Conservation (phyloP, 2,888 invertebrate species). For the Nipponacmea schrenckii region DNA sequence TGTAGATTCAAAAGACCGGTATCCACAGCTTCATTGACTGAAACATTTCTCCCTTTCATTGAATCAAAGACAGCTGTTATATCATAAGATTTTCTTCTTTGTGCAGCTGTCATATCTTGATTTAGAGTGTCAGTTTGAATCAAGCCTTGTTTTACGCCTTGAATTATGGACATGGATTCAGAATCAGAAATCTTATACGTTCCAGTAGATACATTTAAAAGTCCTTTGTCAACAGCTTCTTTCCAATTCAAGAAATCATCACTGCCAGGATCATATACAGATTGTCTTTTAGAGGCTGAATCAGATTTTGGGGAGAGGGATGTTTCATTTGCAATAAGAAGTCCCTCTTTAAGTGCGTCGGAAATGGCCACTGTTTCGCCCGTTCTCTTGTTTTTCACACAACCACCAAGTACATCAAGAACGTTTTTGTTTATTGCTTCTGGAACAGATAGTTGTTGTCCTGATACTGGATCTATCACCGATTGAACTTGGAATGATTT, state of each 20-base stretch:
- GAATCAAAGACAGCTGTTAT: conserved; percentile 36
- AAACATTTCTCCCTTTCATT: conserved; percentile 29
- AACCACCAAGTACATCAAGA: conserved; percentile 73
- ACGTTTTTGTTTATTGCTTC: conserved; percentile 76
- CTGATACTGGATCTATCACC: conserved; percentile 82
- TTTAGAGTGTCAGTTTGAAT: conserved; percentile 21
- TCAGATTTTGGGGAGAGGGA: not conserved
- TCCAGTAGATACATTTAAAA: conserved; percentile 81
- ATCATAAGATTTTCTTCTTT: conserved; percentile 27
- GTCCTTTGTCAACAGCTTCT: conserved; percentile 89
- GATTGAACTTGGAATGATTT: conserved; percentile 55
- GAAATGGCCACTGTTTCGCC: conserved; percentile 83
- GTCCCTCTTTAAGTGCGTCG: conserved; percentile 76
- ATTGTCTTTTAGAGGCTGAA: conserved; percentile 29
- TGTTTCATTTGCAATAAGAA: conserved; percentile 31
- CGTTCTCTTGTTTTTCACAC: conserved; percentile 68
- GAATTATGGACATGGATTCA: conserved; percentile 29
- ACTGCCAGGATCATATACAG: conserved; percentile 79
- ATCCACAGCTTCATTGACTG: conserved; percentile 62
- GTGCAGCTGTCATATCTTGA: conserved; percentile 8
- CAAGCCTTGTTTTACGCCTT: conserved; percentile 28
- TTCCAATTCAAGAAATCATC: conserved; percentile 90
- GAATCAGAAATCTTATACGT: conserved; percentile 70
- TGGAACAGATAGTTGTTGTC: conserved; percentile 74
- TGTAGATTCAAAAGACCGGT: conserved; percentile 67